Evolutionary conservation across 2,888 invertebrate species (phyloP).

Genomic region (Dasypogon diadema): DNA sequence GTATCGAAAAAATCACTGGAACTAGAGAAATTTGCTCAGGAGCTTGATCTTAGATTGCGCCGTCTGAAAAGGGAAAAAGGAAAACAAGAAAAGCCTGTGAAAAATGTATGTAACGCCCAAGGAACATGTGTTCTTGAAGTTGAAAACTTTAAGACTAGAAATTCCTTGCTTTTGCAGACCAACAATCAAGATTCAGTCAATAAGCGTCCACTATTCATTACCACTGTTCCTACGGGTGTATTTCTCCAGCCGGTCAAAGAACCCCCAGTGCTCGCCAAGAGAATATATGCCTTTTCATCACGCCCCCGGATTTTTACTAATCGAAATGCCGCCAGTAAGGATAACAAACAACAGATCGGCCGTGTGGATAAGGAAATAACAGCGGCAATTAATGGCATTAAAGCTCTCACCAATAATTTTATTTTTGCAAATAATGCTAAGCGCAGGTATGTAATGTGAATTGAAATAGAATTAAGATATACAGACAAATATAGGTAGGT

Average conservation of each 20-base stretch:
- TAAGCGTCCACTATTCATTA: conserved; percentile 78
- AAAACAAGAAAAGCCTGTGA: neutral
- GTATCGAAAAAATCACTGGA: conserved; percentile 9
- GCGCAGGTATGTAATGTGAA: conserved; percentile 34
- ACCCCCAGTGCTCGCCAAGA: conserved; percentile 64
- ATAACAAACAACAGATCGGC: conserved; percentile 34
- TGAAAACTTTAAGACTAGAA: neutral
- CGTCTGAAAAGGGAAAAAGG: conserved; percentile 75
- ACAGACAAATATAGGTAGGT: neutral
- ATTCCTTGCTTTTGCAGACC: conserved; percentile 61
- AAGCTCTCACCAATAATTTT: conserved; percentile 27
- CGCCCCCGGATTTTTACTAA: conserved; percentile 69
- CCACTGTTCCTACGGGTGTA: conserved; percentile 83
- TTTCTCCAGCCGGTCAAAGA: conserved; percentile 82
- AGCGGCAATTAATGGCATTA: conserved; percentile 48
- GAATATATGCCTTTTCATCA: conserved; percentile 77
- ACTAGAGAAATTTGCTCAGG: conserved; percentile 75
- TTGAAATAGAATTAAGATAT: conserved; percentile 14
- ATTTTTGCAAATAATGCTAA: conserved; percentile 8
- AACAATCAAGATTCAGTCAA: conserved; percentile 60
- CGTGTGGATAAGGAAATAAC: conserved; percentile 50
- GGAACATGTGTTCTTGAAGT: neutral
- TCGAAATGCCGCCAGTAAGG: conserved; percentile 36
- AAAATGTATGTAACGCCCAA: conserved; percentile 13
- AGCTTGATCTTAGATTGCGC: conserved; percentile 78